Evolutionary conservation across 1,140 invertebrate species (phyloP).

Genomic region (Centruroides sculpturatus): DNA sequence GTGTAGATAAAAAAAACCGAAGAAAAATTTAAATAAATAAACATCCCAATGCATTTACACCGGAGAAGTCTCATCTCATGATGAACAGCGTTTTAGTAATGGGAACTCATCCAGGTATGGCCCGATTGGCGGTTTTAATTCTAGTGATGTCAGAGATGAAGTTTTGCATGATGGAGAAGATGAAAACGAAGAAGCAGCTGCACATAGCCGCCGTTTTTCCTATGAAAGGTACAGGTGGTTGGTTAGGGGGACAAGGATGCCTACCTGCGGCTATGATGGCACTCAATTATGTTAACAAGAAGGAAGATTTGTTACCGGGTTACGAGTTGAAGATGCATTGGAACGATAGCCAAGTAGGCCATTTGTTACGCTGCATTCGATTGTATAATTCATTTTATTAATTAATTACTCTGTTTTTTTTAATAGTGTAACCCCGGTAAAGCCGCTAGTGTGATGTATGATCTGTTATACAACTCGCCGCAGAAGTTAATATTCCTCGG

Average conservation of each 20-base stretch:
- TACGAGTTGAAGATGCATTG: constrained; percentile 82
- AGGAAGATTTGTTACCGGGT: constrained; percentile 73
- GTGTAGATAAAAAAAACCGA: no score
- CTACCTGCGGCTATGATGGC: constrained; percentile 90
- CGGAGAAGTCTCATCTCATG: no score
- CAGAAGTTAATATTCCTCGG: constrained; percentile 90
- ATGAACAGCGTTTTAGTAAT: no score
- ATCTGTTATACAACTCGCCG: constrained; percentile 89
- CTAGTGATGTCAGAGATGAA: no score
- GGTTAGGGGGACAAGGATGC: constrained; percentile 86
- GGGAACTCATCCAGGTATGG: no score
- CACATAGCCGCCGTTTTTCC: constrained; percentile 98
- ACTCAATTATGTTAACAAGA: constrained; percentile 85
- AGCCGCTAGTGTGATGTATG: constrained; percentile 95
- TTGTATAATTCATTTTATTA: neutral
- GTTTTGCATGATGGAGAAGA: neutral
- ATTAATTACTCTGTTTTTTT: neutral
- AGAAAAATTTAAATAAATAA: no score
- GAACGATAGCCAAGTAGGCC: constrained; percentile 88
- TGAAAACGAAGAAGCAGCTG: constrained; percentile 43
- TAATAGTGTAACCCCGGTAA: constrained; percentile 92
- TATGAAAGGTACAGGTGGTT: constrained; percentile 82
- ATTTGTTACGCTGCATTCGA: neutral
- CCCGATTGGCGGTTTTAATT: no score
- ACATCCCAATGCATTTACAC: no score